phyloP scores from a whole-genome alignment of 2,113 vertebrate genomes.

The Sphyrna mokarran region DNA sequence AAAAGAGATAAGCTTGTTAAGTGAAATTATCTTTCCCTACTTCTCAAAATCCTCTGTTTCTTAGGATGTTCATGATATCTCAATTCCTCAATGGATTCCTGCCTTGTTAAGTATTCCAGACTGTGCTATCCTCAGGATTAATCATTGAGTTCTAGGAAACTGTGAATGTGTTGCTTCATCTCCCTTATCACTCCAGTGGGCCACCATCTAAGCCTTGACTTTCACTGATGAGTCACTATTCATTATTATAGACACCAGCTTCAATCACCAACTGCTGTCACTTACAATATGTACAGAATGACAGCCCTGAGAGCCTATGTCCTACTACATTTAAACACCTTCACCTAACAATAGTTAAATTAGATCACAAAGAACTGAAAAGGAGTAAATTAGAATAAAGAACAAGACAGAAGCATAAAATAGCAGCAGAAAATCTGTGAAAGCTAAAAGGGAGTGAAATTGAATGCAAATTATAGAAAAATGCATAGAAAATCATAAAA shows the following conservation, averaged over 20 bases:
- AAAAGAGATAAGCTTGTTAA: neutral
- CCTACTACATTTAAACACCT: neutral
- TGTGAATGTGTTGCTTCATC: neutral
- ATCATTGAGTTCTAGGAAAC: neutral
- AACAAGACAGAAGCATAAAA: neutral
- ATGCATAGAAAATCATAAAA: neutral
- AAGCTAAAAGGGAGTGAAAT: neutral
- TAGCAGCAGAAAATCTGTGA: neutral
- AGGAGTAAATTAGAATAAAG: neutral
- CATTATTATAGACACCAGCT: neutral
- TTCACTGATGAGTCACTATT: neutral
- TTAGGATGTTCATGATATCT: neutral
- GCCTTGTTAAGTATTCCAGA: neutral
- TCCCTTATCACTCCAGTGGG: neutral
- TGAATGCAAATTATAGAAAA: slow-evolving; percentile 7
- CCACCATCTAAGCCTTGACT: neutral
- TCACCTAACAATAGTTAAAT: neutral
- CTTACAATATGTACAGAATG: neutral
- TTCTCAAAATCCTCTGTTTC: neutral
- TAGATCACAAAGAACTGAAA: neutral
- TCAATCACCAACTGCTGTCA: neutral
- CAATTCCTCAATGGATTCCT: neutral
- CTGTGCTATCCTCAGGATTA: neutral
- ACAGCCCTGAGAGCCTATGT: neutral
- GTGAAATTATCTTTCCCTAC: neutral